Conservation (phyloP, 2,888 invertebrate genomes). For the Liodrosophila aerea region DNA sequence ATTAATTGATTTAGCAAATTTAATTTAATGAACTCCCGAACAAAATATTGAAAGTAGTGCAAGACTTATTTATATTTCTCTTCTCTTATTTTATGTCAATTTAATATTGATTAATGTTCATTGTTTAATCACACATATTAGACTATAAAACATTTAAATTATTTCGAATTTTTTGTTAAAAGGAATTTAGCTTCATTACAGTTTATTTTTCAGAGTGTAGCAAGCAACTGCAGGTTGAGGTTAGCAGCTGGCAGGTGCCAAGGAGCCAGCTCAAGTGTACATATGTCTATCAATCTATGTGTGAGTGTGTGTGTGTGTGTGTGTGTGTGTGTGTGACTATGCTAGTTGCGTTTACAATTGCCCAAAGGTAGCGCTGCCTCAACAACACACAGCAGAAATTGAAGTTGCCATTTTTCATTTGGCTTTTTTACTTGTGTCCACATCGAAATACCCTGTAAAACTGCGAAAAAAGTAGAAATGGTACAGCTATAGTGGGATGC, state of each 20-base stretch:
- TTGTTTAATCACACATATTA: too few relatives aligned
- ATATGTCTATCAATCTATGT: background rate
- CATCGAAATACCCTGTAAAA: background rate
- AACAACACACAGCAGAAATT: conserved; percentile 12
- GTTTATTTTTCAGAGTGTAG: conserved; percentile 4
- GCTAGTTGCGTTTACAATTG: conserved; percentile 36
- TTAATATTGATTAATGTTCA: too few relatives aligned
- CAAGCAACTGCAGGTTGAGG: background rate
- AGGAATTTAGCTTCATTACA: too few relatives aligned
- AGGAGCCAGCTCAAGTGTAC: conserved; percentile 1
- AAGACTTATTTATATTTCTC: too few relatives aligned
- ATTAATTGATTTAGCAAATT: too few relatives aligned
- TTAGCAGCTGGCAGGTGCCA: conserved; percentile 7
- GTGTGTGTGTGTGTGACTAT: background rate
- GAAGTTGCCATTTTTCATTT: conserved; percentile 39
- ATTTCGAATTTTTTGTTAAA: too few relatives aligned
- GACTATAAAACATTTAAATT: too few relatives aligned
- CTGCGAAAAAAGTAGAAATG: background rate
- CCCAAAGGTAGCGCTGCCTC: conserved; percentile 28
- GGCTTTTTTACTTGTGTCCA: conserved; percentile 1
- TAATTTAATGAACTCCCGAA: too few relatives aligned
- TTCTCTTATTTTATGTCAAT: too few relatives aligned
- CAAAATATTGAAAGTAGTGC: too few relatives aligned
- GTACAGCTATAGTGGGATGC: too few relatives aligned
- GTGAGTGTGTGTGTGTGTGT: background rate